These are phyloP conservation scores for Melopsittacus undulatus DNA, from an alignment of 2,797 vertebrate species.

Conservation along the genomic window DNA sequence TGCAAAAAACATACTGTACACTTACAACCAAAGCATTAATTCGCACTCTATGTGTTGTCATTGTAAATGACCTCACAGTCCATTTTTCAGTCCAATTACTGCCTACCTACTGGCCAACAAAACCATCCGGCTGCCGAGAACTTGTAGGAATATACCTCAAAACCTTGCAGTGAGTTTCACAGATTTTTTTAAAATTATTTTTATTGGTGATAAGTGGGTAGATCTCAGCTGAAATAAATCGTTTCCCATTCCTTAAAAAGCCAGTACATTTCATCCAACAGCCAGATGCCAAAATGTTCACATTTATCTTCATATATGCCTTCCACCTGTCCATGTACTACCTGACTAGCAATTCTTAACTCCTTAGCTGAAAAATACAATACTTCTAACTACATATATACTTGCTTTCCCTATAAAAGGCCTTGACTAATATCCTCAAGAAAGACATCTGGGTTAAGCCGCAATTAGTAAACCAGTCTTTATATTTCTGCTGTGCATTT, in stretches of 20 bases:
- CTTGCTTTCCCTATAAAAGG: background rate
- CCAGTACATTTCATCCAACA: background rate
- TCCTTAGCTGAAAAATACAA: background rate
- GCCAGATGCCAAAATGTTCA: background rate
- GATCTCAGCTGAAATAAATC: background rate
- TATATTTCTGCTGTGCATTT: background rate
- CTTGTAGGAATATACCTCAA: background rate
- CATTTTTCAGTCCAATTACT: constrained; percentile 54
- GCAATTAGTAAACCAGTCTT: background rate
- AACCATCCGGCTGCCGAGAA: background rate
- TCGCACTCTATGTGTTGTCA: constrained; percentile 13
- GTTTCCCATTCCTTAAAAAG: background rate
- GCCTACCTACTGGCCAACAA: background rate
- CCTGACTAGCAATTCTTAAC: background rate
- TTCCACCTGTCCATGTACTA: background rate
- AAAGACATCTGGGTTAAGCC: background rate
- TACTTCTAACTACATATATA: background rate
- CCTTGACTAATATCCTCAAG: background rate
- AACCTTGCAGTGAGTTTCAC: background rate
- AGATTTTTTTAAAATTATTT: background rate
- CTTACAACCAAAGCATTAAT: constrained; percentile 1
- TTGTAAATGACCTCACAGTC: background rate
- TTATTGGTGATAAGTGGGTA: background rate
- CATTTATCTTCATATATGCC: background rate
- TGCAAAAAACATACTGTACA: background rate